phyloP scores from a whole-genome alignment of 2,888 invertebrate species.

The Andricus curvator region DNA sequence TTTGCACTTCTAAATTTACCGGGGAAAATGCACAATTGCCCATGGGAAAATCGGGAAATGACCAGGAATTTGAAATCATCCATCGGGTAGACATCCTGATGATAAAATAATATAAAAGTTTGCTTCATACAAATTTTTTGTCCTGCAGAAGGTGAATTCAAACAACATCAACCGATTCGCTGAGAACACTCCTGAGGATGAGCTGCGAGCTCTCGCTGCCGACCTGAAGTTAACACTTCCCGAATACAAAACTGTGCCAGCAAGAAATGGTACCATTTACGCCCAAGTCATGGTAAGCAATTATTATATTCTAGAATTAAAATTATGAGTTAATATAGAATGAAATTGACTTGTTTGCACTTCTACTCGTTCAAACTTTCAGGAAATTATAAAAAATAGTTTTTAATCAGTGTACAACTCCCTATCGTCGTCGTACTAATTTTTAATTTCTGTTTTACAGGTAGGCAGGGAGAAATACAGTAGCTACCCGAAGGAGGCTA shows the following conservation, averaged over 20 bases:
- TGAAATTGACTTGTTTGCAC: no score
- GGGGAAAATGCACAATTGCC: no score
- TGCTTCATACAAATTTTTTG: slow-evolving; percentile 3
- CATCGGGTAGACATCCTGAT: no score
- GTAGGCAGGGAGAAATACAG: slow-evolving; percentile 73
- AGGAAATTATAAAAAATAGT: no score
- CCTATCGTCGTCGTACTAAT: neutral
- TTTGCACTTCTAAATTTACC: no score
- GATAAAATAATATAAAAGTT: no score
- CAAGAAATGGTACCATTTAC: neutral
- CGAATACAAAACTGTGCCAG: neutral
- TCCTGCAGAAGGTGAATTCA: neutral
- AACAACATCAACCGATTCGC: neutral
- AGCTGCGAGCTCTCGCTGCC: neutral
- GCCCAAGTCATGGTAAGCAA: neutral
- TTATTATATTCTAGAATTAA: no score
- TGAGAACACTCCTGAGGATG: neutral
- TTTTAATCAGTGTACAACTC: no score
- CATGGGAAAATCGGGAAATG: no score
- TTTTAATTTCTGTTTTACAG: slow-evolving; percentile 58
- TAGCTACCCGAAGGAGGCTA: slow-evolving; percentile 79
- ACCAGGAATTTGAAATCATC: no score
- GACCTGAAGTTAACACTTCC: neutral
- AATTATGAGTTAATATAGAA: no score
- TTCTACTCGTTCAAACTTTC: no score